phyloP scores from a whole-genome alignment of 2,797 vertebrate genomes.

The Falco concolor region DNA sequence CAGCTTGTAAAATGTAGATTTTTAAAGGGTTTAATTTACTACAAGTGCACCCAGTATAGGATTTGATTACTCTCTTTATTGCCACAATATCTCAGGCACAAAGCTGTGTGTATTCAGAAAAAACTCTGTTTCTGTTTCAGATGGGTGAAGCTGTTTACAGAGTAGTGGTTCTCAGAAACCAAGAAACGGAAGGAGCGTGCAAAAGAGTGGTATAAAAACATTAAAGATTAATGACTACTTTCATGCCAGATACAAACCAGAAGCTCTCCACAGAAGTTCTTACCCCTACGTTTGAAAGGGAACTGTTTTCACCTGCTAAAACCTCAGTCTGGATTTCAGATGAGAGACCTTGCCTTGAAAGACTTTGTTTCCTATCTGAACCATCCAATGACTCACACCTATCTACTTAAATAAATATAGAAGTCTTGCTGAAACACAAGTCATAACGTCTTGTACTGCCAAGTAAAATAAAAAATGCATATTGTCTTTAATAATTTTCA shows the following conservation, averaged over 20 bases:
- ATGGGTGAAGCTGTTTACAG: neutral
- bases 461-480: constrained; percentile 49
- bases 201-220: constrained; percentile 32
- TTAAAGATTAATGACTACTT: constrained; percentile 52
- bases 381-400: constrained; percentile 23
- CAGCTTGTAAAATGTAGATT: neutral
- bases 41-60: neutral
- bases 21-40: neutral
- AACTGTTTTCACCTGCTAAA: constrained; percentile 60
- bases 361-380: constrained; percentile 36
- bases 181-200: neutral
- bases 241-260: constrained; percentile 66
- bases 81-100: neutral
- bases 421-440: constrained; percentile 27
- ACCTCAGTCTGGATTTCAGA: constrained; percentile 49
- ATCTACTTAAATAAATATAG: constrained; percentile 47
- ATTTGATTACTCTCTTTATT: neutral
- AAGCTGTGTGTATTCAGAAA: neutral
- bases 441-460: constrained; percentile 38
- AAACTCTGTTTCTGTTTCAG: neutral
- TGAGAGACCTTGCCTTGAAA: constrained; percentile 2
- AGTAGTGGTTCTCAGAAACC: neutral
- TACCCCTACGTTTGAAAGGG: constrained; percentile 51
- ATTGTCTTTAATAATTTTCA: constrained; percentile 7
- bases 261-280: constrained; percentile 52